Conservation (phyloP, 2,113 vertebrate species). For the Rhinolophus ferrumequinum region DNA sequence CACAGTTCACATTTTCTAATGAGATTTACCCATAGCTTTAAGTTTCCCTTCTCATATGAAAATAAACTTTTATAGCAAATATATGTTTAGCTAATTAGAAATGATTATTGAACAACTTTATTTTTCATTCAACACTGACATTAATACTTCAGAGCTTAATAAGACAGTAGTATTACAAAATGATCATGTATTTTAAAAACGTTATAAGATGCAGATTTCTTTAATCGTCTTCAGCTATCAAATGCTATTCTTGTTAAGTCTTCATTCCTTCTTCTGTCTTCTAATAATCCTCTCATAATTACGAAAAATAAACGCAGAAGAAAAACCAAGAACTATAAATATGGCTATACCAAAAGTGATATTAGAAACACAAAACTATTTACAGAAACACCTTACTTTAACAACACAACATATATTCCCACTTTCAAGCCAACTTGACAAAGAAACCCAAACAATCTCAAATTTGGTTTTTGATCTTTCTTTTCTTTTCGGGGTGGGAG, state of each 20-base stretch:
- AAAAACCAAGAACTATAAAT: constrained; percentile 27
- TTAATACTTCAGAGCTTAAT: not conserved
- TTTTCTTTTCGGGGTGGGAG: not conserved
- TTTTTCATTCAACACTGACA: constrained; percentile 20
- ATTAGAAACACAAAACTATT: constrained; percentile 41
- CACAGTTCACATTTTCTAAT: not conserved
- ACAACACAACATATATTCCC: constrained; percentile 12
- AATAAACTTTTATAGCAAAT: constrained; percentile 7
- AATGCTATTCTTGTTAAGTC: not conserved
- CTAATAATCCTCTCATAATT: constrained; percentile 12
- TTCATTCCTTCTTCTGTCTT: constrained; percentile 29
- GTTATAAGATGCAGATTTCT: not conserved
- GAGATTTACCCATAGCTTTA: not conserved
- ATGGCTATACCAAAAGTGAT: not conserved
- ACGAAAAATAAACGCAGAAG: constrained; percentile 7
- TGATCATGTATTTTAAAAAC: not conserved
- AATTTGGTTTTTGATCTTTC: not conserved
- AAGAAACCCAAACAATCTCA: constrained; percentile 6
- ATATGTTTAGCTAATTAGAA: not conserved
- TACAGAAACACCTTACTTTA: constrained; percentile 12
- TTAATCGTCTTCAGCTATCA: not conserved
- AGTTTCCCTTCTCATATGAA: not conserved
- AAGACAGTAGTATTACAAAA: constrained; percentile 40
- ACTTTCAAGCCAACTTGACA: constrained; percentile 45
- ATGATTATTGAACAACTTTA: constrained; percentile 25